Base-by-base conservation (phyloP, 1,140 invertebrate species). In the Wiebesia pumilae region DNA sequence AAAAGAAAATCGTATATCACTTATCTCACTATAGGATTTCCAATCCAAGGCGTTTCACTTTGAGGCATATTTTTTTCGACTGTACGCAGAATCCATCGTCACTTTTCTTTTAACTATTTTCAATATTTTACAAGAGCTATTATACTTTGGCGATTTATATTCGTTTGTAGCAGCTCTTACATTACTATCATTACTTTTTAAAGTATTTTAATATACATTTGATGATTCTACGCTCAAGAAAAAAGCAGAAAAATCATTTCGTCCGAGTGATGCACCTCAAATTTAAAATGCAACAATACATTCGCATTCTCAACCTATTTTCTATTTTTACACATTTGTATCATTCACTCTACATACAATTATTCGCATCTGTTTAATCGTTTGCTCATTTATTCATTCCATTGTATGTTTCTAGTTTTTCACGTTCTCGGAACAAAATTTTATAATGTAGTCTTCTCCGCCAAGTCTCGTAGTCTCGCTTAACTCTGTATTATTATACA, bases 391-490 rank as follows among this genome's bases (percentile, higher is more conserved):
- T 12, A 19, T 81, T 54, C 35, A 86, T 78, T 78, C 19, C 33
- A 1, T 81, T 75, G 69, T 88, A 77, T 84, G 27, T 58, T 81
- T 86, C 33, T 85, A 33, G 19, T 89, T 87, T 84, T 81, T 81
- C 83, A 30, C 85, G n/a, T 47, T 83, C 81, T 86, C 71, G 82
- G 88, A 88, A 85, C 88, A 89, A 89, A 89, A 88, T 86, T 89
- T 88, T 88, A 89, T 83, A 87, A 86, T 86, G 88, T 90, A 89
- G 85, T 88, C 87, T 88, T 89, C 82, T 85, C 87, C 84, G 88
- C 88, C 85, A 89, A 88, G 89, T 89, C 87, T 88, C 88, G 89
- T 89, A 89, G 88, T 90, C 88, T 90, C 88, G 86, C 88, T 89
- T 87, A 87, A 84, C 84, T 87, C 84, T 85, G 79, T 87, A 86